Evolutionary conservation across 1,140 invertebrate genomes (phyloP), one percentile per base, ranked within the genome.

Genomic region (Bradysia coprophila): DNA sequence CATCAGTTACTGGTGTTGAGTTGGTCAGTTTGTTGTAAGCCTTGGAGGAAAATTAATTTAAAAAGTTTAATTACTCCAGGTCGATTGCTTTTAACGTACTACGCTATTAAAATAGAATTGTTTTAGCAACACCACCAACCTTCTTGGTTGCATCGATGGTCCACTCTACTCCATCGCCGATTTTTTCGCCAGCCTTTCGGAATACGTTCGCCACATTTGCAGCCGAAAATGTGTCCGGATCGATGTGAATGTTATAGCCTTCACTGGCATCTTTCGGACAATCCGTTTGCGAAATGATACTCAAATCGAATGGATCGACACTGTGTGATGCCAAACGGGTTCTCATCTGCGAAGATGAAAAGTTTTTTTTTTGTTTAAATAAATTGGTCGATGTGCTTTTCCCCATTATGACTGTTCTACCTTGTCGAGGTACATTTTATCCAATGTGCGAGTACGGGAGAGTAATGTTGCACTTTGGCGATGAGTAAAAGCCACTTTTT

Each of bases 401-500:
- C n/a, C n/a, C n/a, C n/a, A n/a, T n/a, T n/a, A n/a, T n/a, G n/a
- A n/a, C n/a, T n/a, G n/a, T n/a, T n/a, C n/a, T 55, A 77, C 74
- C 63, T 79, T 76, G 33, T 81, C 76, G 3, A 83, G 44, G 37
- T 67, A 71, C 4, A 66, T 57, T 53, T 72, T 78, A 43, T 83
- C 78, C 9, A 87, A 57, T 23, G 72, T 72, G 32, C 73, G 73
- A 8, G 56, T 66, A 40, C 82, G 66, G 0, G 82, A 84, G 3
- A 87, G 63, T 43, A 89, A 83, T 0, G 82, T 81, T 0, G 79
- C 81, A 3, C 79, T 82, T 40, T 76, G 71, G 11, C 81, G 67
- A 56, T 87, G 75, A 1, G 73, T 75, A 44, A 85, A 76, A 1
- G 66, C 61, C 2, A 42, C 9, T 53, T 76, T 80, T 58, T 88